Percentiles rank a stretch among this genome's conserved stretches.
These are phyloP conservation scores for Ornithoptera priamus DNA, from an alignment of 2,888 invertebrate genomes.

Conservation along the genomic window DNA sequence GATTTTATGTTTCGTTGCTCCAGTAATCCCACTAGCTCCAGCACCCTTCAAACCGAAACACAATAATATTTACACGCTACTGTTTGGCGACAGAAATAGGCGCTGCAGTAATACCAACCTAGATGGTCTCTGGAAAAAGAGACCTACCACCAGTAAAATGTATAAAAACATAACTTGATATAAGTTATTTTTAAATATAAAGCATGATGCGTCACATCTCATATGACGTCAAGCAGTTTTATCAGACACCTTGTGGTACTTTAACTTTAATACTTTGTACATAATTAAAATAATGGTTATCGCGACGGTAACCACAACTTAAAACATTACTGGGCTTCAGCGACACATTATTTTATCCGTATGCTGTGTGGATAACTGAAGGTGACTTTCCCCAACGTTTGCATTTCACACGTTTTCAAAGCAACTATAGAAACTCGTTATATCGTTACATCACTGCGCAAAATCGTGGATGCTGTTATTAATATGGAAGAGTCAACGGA, in stretches of 20 bases:
- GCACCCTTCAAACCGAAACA: no score
- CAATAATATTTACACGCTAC: no score
- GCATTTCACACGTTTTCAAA: slow-evolving; percentile 71
- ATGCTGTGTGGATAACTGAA: slow-evolving; percentile 37
- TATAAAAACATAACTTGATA: neutral
- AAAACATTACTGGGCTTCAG: neutral
- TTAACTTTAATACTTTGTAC: neutral
- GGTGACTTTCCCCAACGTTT: slow-evolving; percentile 59
- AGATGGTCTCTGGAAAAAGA: no score
- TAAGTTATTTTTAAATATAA: no score
- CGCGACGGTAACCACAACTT: slow-evolving; percentile 16
- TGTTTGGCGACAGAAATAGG: no score
- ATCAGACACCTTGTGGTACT: neutral
- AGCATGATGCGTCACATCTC: neutral
- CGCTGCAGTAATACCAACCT: no score
- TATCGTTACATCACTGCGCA: slow-evolving; percentile 41
- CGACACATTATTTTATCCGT: slow-evolving; percentile 37
- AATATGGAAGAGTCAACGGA: neutral
- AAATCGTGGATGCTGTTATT: slow-evolving; percentile 35
- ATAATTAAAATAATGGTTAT: neutral
- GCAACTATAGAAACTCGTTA: slow-evolving; percentile 40
- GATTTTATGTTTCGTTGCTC: no score
- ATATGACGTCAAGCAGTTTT: neutral
- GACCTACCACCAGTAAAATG: no score
- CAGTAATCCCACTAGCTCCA: no score